A percentile compares a stretch with the other conserved stretches of the same genome.
Conservation (phyloP, 2,888 invertebrate genomes). For the Cataglyphis rosenhaueri region DNA sequence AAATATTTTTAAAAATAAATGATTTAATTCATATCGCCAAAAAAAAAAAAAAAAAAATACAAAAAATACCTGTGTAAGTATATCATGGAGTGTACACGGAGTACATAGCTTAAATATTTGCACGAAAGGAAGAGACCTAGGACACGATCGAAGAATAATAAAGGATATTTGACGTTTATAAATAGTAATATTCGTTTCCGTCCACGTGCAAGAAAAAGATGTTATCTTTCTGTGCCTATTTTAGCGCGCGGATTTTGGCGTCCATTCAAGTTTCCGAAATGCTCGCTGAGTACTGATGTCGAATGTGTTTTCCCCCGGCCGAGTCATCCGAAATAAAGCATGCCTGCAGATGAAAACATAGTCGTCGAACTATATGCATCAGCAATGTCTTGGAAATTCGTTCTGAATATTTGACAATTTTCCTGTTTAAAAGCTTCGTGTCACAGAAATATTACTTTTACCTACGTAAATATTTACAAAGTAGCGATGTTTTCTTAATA, state of each 20-base stretch:
- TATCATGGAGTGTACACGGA: background rate
- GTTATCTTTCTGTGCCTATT: slow-evolving; percentile 63
- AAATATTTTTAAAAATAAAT: background rate
- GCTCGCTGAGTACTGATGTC: slow-evolving; percentile 50
- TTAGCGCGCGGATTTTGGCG: slow-evolving; percentile 63
- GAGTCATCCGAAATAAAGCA: slow-evolving; percentile 56
- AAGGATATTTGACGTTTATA: slow-evolving; percentile 28
- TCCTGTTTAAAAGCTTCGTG: background rate
- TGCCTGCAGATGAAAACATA: slow-evolving; percentile 45
- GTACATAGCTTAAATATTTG: slow-evolving; percentile 15
- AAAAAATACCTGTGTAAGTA: background rate
- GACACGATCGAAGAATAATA: background rate
- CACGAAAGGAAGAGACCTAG: background rate
- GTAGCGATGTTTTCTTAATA: background rate
- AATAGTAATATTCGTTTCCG: slow-evolving; percentile 35
- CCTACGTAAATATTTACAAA: background rate
- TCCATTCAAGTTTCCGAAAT: slow-evolving; percentile 61
- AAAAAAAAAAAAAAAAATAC: background rate
- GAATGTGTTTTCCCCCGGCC: slow-evolving; percentile 57
- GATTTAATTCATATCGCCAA: background rate
- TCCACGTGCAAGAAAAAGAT: slow-evolving; percentile 53
- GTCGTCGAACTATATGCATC: slow-evolving; percentile 23
- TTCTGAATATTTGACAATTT: background rate
- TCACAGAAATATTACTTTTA: background rate
- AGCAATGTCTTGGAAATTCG: background rate